Percentiles rank a stretch among this genome's conserved stretches.
Conservation (phyloP, 2,888 invertebrate species). For the Cryptophagus acutangulus region DNA sequence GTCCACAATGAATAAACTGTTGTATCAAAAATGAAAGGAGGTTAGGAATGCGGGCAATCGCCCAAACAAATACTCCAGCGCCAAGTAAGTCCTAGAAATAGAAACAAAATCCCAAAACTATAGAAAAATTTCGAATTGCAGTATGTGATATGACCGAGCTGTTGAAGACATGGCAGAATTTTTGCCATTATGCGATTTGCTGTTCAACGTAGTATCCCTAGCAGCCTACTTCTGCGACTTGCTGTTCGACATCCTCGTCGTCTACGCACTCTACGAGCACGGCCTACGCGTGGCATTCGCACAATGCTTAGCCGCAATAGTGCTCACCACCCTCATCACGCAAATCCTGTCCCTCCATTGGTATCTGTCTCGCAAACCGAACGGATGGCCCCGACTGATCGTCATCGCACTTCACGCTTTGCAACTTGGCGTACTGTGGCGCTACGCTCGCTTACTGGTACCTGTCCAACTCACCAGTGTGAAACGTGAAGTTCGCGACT, state of each 20-base stretch:
- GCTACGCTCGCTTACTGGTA: slow-evolving; percentile 79
- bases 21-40: slow-evolving; percentile 42
- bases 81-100: slow-evolving; percentile 35
- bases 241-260: slow-evolving; percentile 81
- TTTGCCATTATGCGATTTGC: slow-evolving; percentile 83
- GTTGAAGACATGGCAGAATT: slow-evolving; percentile 66
- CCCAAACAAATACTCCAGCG: slow-evolving; percentile 40
- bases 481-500: slow-evolving; percentile 73
- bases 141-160: slow-evolving; percentile 38
- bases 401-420: slow-evolving; percentile 61
- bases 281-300: slow-evolving; percentile 62
- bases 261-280: slow-evolving; percentile 73
- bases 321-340: slow-evolving; percentile 68
- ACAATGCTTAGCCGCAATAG: slow-evolving; percentile 65
- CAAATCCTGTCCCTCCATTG: slow-evolving; percentile 72
- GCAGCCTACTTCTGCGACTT: slow-evolving; percentile 89
- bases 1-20: slow-evolving; percentile 5
- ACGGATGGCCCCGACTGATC: slow-evolving; percentile 49
- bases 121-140: slow-evolving; percentile 18
- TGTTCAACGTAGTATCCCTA: slow-evolving; percentile 85
- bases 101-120: background rate
- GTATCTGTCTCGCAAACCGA: slow-evolving; percentile 55
- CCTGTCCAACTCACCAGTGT: slow-evolving; percentile 77
- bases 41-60: slow-evolving; percentile 48
- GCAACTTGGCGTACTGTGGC: slow-evolving; percentile 70